A percentile compares a stretch with the other conserved stretches of the same genome.
phyloP scores from a whole-genome alignment of 2,888 invertebrate species.

The Drosophila rellima region DNA sequence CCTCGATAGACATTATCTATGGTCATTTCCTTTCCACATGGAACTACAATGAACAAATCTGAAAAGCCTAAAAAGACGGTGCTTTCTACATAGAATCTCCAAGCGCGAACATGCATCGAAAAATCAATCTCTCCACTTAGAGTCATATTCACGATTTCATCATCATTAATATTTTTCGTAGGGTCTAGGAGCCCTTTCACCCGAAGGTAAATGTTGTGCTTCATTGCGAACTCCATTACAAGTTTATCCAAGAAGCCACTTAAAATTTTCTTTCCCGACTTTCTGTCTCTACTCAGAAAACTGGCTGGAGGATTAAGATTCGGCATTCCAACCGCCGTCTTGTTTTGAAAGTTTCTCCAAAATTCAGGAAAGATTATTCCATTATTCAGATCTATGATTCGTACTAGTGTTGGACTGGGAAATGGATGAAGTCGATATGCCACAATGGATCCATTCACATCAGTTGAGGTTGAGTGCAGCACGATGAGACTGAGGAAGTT shows the following conservation, averaged over 20 bases:
- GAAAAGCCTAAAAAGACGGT: background rate
- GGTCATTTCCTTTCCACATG: conserved; percentile 26
- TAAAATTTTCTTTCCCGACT: background rate
- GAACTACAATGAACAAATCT: conserved; percentile 31
- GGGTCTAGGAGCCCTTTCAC: background rate
- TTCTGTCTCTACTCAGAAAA: background rate
- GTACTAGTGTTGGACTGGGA: conserved; percentile 16
- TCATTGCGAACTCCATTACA: conserved; percentile 12
- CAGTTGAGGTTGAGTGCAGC: background rate
- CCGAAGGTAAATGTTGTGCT: conserved; percentile 25
- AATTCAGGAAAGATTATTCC: background rate
- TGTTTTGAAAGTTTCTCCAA: conserved; percentile 11
- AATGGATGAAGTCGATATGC: conserved; percentile 33
- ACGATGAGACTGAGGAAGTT: conserved; percentile 33
- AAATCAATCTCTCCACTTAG: conserved; percentile 14
- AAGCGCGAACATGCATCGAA: conserved; percentile 1
- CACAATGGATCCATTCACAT: background rate
- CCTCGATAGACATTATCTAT: conserved; percentile 15
- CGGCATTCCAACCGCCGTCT: background rate
- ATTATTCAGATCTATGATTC: background rate
- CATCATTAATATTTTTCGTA: background rate
- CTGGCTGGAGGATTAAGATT: conserved; percentile 7
- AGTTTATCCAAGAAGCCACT: background rate
- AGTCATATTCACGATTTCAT: background rate
- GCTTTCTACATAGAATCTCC: background rate